phyloP scores from a whole-genome alignment of 2,888 invertebrate species.

The Notocelia uddmanniana region DNA sequence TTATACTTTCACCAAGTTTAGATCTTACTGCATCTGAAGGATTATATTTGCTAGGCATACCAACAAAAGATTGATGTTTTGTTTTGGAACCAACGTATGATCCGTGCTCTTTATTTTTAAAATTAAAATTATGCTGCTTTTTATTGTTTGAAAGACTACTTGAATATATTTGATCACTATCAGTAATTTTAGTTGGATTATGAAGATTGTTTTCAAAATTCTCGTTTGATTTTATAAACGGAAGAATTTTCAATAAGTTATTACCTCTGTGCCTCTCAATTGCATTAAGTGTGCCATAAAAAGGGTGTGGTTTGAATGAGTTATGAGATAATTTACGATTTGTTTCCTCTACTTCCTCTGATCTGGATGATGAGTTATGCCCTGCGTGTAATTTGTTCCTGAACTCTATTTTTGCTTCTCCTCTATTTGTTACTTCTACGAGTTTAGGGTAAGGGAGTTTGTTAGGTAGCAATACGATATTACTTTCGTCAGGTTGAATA shows the following conservation, averaged over 20 bases:
- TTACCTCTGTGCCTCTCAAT: conserved; percentile 55
- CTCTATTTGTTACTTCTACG: conserved; percentile 70
- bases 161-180: conserved; percentile 60
- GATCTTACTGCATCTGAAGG: conserved; percentile 67
- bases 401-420: conserved; percentile 53
- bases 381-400: conserved; percentile 60
- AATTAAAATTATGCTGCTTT: conserved; percentile 78
- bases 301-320: conserved; percentile 51
- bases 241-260: conserved; percentile 64
- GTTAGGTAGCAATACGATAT: conserved; percentile 65
- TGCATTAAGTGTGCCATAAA: conserved; percentile 39
- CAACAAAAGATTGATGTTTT: conserved; percentile 47
- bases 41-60: conserved; percentile 58
- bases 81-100: conserved; percentile 60
- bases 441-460: conserved; percentile 58
- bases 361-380: conserved; percentile 47
- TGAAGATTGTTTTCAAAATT: conserved; percentile 59
- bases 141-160: conserved; percentile 65
- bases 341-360: conserved; percentile 51
- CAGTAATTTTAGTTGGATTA: conserved; percentile 46
- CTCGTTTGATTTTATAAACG: conserved; percentile 72
- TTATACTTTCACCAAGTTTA: conserved; percentile 60
- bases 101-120: conserved; percentile 71
- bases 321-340: conserved; percentile 46
- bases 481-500: conserved; percentile 63